Evolutionary conservation across 1,140 invertebrate genomes (phyloP).

Genomic region (Plodia interpunctella): DNA sequence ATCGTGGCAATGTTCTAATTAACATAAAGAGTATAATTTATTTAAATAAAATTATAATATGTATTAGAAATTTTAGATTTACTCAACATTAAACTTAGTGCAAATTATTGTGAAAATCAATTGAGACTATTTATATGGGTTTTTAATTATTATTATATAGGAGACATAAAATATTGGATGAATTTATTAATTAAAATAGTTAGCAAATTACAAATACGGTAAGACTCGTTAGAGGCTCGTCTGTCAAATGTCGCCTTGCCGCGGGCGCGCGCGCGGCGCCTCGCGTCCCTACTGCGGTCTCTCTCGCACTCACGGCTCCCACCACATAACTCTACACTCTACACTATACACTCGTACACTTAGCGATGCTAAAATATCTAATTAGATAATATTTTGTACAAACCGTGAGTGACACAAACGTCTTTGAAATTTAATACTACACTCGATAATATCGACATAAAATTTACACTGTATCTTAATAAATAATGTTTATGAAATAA

Average conservation of each 20-base stretch:
- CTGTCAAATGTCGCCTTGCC: slow-evolving; percentile 52
- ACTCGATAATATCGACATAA: slow-evolving; percentile 55
- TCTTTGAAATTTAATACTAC: slow-evolving; percentile 49
- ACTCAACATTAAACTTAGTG: slow-evolving; percentile 74
- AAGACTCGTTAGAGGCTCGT: slow-evolving; percentile 71
- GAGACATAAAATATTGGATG: slow-evolving; percentile 75
- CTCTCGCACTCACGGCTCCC: slow-evolving; percentile 16
- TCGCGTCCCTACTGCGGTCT: slow-evolving; percentile 9
- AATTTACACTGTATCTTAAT: slow-evolving; percentile 66
- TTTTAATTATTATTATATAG: slow-evolving; percentile 74
- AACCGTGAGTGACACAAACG: slow-evolving; percentile 31
- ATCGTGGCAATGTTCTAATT: slow-evolving; percentile 73
- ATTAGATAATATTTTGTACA: slow-evolving; percentile 22
- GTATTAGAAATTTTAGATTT: slow-evolving; percentile 77
- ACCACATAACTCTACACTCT: not conserved
- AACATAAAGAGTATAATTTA: slow-evolving; percentile 76
- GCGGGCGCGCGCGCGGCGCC: slow-evolving; percentile 16
- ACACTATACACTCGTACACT: not conserved
- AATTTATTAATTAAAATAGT: slow-evolving; percentile 78
- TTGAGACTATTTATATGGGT: slow-evolving; percentile 76
- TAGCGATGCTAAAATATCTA: not conserved
- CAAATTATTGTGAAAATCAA: slow-evolving; percentile 76
- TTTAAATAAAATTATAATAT: slow-evolving; percentile 74
- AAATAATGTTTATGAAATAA: slow-evolving; percentile 67
- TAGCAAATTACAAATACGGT: slow-evolving; percentile 76